These are phyloP conservation scores for Macrotis lagotis DNA, from an alignment of 2,113 vertebrate genomes.

Conservation along the genomic window DNA sequence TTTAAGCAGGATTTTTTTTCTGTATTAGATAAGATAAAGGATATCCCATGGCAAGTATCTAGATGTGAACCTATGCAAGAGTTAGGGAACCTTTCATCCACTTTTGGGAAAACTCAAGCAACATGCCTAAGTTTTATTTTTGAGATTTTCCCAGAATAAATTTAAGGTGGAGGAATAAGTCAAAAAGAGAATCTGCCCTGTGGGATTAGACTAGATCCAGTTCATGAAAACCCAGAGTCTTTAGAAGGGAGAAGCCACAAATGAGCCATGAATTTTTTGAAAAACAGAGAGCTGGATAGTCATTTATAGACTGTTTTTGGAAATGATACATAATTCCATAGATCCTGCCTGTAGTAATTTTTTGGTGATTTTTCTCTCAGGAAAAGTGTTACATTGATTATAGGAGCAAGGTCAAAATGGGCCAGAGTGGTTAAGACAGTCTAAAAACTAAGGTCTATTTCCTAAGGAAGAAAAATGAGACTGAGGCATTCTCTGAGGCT, in stretches of 20 bases:
- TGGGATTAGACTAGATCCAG: neutral
- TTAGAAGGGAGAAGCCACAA: neutral
- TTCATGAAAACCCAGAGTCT: neutral
- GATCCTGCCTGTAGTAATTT: conserved; percentile 1
- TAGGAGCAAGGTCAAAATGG: conserved; percentile 14
- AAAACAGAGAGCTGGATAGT: conserved; percentile 23
- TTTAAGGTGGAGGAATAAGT: neutral
- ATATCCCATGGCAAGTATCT: neutral
- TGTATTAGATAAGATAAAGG: neutral
- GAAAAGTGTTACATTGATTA: conserved; percentile 14
- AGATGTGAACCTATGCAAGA: neutral
- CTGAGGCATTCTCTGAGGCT: neutral
- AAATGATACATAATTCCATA: conserved; percentile 57
- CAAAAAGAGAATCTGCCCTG: neutral
- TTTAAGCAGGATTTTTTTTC: neutral
- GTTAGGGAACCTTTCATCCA: neutral
- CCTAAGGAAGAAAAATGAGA: neutral
- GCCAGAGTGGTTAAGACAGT: neutral
- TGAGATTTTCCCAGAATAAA: neutral
- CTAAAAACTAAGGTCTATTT: neutral
- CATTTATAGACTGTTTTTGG: conserved; percentile 41
- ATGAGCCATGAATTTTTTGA: neutral
- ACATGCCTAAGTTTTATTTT: neutral
- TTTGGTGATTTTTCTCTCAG: conserved; percentile 33
- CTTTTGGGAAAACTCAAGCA: neutral